Conservation (phyloP, 23 tunicate species). For the Pegea sp. region DNA sequence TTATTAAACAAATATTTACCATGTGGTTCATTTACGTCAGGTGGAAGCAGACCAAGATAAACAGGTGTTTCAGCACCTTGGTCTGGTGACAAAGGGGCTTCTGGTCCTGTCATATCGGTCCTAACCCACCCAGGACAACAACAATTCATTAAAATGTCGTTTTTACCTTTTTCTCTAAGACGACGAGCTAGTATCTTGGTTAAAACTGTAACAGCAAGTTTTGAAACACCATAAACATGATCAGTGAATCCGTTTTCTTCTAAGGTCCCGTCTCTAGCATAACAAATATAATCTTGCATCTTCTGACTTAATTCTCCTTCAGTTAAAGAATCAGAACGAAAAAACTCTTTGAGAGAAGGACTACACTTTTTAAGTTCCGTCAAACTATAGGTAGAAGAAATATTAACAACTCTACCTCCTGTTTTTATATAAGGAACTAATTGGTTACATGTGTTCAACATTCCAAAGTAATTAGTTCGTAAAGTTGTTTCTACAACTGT, state of each 20-base stretch:
- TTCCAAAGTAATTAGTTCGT: conserved; percentile 32
- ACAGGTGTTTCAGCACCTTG: conserved; percentile 45
- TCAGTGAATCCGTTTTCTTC: conserved; percentile 11
- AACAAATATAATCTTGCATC: conserved; percentile 33
- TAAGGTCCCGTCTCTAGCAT: conserved; percentile 15
- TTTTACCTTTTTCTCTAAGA: conserved; percentile 26
- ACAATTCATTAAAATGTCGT: conserved; percentile 43
- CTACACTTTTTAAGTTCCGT: conserved; percentile 10
- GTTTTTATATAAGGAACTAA: conserved; percentile 27
- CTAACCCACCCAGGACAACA: conserved; percentile 81
- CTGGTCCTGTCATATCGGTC: conserved; percentile 65
- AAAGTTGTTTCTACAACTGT: conserved; percentile 20
- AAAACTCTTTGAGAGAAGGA: conserved; percentile 8
- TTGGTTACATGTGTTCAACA: conserved; percentile 5
- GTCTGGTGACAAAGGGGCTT: conserved; percentile 36
- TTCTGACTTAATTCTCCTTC: conserved; percentile 19
- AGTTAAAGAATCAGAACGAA: conserved; percentile 32
- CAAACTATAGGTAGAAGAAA: conserved; percentile 5
- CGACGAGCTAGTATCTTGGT: conserved; percentile 20
- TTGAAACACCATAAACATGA: conserved; percentile 28
- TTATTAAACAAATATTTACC: conserved; percentile 29
- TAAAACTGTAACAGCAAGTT: conserved; percentile 35
- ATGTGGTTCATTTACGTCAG: conserved; percentile 30
- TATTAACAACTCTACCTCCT: conserved; percentile 44
- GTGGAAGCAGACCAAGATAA: conserved; percentile 50